Evolutionary conservation across 2,888 invertebrate genomes (phyloP).

Genomic region (Harmothoe impar): DNA sequence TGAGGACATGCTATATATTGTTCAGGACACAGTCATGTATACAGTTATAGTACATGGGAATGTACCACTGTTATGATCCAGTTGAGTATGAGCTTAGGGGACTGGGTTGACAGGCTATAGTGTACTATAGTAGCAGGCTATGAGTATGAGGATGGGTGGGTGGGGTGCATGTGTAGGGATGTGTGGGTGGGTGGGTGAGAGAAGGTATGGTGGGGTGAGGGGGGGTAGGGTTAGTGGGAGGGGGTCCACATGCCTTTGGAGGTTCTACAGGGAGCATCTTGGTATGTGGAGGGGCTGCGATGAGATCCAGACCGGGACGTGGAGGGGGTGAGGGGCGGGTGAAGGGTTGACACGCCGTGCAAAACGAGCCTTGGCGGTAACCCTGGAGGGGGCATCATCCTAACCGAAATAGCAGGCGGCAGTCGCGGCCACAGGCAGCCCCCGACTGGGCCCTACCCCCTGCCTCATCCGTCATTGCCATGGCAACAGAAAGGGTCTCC

Average conservation of each 20-base stretch:
- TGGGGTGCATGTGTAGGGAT: background rate
- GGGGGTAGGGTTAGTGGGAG: background rate
- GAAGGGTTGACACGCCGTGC: slow-evolving; percentile 39
- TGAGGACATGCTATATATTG: too few species aligned
- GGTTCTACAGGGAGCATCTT: background rate
- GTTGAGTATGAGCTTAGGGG: too few species aligned
- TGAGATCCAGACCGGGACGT: background rate
- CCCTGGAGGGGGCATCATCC: slow-evolving; percentile 31
- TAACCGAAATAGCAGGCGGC: slow-evolving; percentile 40
- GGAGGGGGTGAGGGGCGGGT: background rate
- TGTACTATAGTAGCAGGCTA: too few species aligned
- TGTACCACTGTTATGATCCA: too few species aligned
- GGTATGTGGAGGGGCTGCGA: background rate
- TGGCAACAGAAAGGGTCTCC: slow-evolving; percentile 61
- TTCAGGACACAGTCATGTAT: too few species aligned
- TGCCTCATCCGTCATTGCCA: slow-evolving; percentile 56
- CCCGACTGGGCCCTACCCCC: background rate
- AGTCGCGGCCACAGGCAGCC: background rate
- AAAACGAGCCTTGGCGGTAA: slow-evolving; percentile 1
- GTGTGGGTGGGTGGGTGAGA: background rate
- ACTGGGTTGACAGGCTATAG: too few species aligned
- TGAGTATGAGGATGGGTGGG: too few species aligned
- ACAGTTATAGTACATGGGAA: too few species aligned
- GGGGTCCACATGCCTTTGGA: background rate
- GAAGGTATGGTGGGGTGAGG: background rate